A percentile compares a stretch with the other conserved stretches of the same genome.
These are phyloP conservation scores for Bellardia bayeri DNA, from an alignment of 2,888 invertebrate genomes.

Conservation along the genomic window DNA sequence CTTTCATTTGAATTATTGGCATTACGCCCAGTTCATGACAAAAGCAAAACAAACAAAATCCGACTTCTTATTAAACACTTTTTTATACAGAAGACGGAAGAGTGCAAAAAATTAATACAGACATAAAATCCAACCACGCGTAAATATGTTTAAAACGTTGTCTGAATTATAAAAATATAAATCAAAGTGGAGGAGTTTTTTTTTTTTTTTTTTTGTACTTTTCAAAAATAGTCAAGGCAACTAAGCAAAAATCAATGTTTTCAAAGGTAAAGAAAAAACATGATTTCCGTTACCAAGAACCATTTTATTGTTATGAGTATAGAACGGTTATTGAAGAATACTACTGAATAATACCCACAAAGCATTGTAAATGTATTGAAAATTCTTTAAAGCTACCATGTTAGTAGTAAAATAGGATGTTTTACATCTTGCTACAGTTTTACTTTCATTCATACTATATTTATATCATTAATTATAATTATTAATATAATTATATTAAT, in stretches of 20 bases:
- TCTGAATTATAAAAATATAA: constrained; percentile 58
- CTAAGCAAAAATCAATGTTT: constrained; percentile 4
- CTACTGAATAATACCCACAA: neutral
- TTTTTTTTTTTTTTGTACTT: neutral
- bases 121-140: constrained; percentile 54
- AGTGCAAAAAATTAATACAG: constrained; percentile 27
- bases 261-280: neutral
- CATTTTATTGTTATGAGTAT: neutral
- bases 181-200: constrained; percentile 12
- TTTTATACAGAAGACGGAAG: neutral
- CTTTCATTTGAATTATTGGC: constrained; percentile 57
- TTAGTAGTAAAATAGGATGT: too few relatives aligned
- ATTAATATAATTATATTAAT: too few relatives aligned
- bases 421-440: too few relatives aligned
- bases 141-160: constrained; percentile 67
- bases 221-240: constrained; percentile 3
- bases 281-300: constrained; percentile 34
- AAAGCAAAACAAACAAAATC: neutral
- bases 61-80: constrained; percentile 10
- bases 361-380: constrained; percentile 47
- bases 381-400: neutral
- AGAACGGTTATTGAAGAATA: neutral
- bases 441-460: too few relatives aligned
- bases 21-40: constrained; percentile 31
- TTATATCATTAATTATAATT: too few relatives aligned